Conservation (phyloP, 2,888 invertebrate genomes). For the Hypselothyrea guttata region DNA sequence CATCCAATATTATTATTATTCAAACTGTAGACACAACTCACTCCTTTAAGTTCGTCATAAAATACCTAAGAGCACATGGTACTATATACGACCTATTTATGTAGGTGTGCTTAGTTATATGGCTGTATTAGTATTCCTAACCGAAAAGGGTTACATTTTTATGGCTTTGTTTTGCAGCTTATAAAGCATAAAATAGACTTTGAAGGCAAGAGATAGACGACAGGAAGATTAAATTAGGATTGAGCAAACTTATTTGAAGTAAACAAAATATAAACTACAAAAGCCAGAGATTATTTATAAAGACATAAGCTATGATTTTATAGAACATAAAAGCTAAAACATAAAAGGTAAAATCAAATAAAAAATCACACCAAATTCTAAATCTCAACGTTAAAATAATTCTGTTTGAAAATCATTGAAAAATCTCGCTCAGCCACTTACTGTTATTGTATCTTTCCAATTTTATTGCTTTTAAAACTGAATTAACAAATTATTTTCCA, state of each 20-base stretch:
- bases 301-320: too few relatives aligned
- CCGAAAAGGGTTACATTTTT: conserved; percentile 45
- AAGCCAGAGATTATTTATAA: too few relatives aligned
- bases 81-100: conserved; percentile 27
- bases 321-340: too few relatives aligned
- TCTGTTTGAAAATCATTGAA: too few relatives aligned
- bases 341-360: too few relatives aligned
- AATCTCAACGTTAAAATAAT: too few relatives aligned
- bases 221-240: neutral
- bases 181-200: conserved; percentile 30
- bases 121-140: conserved; percentile 22
- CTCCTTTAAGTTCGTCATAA: too few relatives aligned
- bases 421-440: too few relatives aligned
- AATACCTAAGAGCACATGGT: conserved; percentile 19
- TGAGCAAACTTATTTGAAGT: too few relatives aligned
- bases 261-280: neutral
- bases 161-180: conserved; percentile 53
- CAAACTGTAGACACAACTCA: too few relatives aligned
- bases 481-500: conserved; percentile 6
- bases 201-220: neutral
- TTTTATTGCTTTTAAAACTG: neutral
- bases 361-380: too few relatives aligned
- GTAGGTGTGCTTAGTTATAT: conserved; percentile 45
- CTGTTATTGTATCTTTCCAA: too few relatives aligned
- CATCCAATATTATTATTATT: conserved; percentile 4